Percentiles rank a stretch among this genome's conserved stretches.
These are phyloP conservation scores for Echinops telfairi DNA, from an alignment of 2,113 vertebrate genomes.

Conservation along the genomic window DNA sequence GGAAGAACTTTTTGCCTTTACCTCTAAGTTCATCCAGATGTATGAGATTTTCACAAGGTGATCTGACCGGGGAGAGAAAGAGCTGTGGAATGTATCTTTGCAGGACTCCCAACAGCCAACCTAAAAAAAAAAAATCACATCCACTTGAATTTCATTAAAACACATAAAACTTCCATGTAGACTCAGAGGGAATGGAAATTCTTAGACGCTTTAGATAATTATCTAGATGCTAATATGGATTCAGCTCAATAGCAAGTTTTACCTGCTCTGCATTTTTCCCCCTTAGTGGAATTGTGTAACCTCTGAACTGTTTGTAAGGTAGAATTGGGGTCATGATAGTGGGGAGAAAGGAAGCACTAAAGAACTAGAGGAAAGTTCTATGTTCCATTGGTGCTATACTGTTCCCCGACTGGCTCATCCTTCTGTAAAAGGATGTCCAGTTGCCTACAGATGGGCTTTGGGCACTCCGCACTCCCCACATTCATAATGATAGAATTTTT, in stretches of 20 bases:
- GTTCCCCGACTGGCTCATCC: too few species aligned
- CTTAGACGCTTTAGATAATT: conserved; percentile 9
- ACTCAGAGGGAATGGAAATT: conserved; percentile 38
- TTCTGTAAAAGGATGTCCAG: too few species aligned
- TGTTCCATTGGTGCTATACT: too few species aligned
- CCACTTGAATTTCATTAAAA: conserved; percentile 1
- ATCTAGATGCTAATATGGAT: background rate
- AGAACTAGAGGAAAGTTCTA: too few species aligned
- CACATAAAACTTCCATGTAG: conserved; percentile 42
- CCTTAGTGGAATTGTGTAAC: conserved; percentile 20
- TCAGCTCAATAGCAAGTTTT: conserved; percentile 30
- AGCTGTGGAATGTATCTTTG: background rate
- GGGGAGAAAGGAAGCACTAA: too few species aligned
- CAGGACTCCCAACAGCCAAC: background rate
- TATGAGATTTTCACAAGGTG: background rate
- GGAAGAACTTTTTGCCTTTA: conserved; percentile 47
- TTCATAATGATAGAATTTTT: too few species aligned
- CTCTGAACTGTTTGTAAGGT: too few species aligned
- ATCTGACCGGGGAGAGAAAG: background rate
- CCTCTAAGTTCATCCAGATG: conserved; percentile 50
- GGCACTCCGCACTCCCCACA: too few species aligned
- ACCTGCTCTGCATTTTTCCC: conserved; percentile 21
- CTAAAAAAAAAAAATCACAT: conserved; percentile 52
- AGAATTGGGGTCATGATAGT: too few species aligned
- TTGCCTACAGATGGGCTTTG: too few species aligned